Evolutionary conservation across 2,888 invertebrate species (phyloP), one percentile per base, ranked within the genome.

Genomic region (Cataglyphis albicans): DNA sequence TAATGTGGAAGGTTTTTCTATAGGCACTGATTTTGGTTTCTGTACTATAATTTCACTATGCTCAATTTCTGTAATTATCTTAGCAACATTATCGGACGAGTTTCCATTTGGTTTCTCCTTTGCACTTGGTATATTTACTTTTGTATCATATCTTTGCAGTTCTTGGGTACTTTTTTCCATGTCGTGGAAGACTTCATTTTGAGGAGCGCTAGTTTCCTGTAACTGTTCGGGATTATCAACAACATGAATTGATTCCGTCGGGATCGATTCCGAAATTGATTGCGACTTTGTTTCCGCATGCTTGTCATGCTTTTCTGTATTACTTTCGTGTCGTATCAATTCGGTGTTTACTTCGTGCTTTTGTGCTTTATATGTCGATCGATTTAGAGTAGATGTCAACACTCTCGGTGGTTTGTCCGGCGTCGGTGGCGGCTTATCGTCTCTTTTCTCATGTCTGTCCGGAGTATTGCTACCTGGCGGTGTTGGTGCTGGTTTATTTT

Each of bases 401-500:
- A 96, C 96, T 73, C 96, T 94, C 7, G 96, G 96, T 1, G 97
- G 96, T 90, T 96, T 96, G n/a, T 96, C 96, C 2, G 96, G 96
- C 78, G 94, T 92, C 32, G 95, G 92, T 63, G 94, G 93, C 74
- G 94, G 91, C 25, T 25, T 94, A 57, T 94, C 92, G 70, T 93
- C 92, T 84, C 91, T 91, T 86, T 90, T 91, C 38, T 91, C 90
- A 67, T 94, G 93, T 76, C 94, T 94, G 64, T 94, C 93, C 2
- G 94, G 93, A 59, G 95, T 95, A 18, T 92, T 92, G 29, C 94
- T 90, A 88, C 96, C 96, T 5, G 97, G 97, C 55, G 97, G 97
- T 18, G 96, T 96, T 3, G 97, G 97, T 0, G 97, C 97, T 6
- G 97, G 97, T 92, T 98, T 98, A 90, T 97, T 97, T 94, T 97